Evolutionary conservation across 2,113 vertebrate species (phyloP).

Genomic region (Sarotherodon lohbergeri): DNA sequence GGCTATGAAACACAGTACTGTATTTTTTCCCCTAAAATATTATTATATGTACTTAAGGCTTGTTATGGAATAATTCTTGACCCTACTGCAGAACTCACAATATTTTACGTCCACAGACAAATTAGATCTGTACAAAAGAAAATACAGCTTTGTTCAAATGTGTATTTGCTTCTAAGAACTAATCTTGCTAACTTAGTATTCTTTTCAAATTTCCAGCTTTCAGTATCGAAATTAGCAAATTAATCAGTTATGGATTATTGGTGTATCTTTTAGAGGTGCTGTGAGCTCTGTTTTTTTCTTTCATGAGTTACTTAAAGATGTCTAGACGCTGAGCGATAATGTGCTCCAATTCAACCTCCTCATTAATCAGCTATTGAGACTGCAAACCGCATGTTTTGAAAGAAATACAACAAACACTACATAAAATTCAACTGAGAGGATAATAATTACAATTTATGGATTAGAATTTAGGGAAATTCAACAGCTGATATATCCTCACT

Average conservation of each 20-base stretch:
- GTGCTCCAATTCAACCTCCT: background rate
- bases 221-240: background rate
- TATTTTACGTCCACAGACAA: background rate
- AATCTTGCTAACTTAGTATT: background rate
- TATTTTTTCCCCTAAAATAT: background rate
- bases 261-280: background rate
- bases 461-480: background rate
- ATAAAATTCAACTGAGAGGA: background rate
- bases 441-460: background rate
- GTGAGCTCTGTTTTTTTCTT: background rate
- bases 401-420: background rate
- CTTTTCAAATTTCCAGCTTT: background rate
- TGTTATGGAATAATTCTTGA: background rate
- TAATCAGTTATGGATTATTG: background rate
- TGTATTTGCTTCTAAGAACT: background rate
- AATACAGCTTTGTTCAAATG: background rate
- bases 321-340: background rate
- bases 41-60: background rate
- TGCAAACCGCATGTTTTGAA: background rate
- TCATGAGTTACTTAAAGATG: background rate
- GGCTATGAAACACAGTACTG: background rate
- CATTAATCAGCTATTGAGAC: background rate
- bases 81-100: background rate
- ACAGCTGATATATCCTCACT: background rate
- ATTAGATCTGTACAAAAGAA: background rate